Percentiles rank a stretch among this genome's conserved stretches.
Evolutionary conservation across 2,113 vertebrate species (phyloP).

Genomic region (Gallinago undulata): DNA sequence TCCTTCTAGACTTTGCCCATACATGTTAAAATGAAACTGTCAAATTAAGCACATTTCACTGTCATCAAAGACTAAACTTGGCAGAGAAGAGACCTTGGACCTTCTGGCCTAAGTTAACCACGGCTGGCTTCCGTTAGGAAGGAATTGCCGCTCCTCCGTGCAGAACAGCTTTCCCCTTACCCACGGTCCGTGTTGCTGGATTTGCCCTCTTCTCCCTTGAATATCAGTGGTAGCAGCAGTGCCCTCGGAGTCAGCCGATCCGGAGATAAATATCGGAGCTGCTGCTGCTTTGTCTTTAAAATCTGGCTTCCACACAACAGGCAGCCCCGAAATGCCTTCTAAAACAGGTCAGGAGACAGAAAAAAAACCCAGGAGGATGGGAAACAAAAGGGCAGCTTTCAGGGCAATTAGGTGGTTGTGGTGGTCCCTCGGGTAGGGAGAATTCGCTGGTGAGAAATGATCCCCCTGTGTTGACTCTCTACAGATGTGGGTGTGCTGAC

Average conservation of each 20-base stretch:
- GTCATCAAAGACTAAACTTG: slow-evolving; percentile 61
- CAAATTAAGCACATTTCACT: slow-evolving; percentile 66
- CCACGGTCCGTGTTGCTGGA: neutral
- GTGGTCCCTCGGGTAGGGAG: neutral
- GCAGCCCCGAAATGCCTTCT: neutral
- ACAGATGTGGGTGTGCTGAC: neutral
- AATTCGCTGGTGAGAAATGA: neutral
- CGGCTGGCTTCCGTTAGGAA: slow-evolving; percentile 21
- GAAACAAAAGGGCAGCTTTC: slow-evolving; percentile 22
- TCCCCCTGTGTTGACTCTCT: neutral
- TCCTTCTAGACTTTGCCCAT: slow-evolving; percentile 48
- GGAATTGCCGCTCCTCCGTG: neutral
- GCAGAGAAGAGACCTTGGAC: slow-evolving; percentile 56
- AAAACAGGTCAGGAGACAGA: slow-evolving; percentile 13
- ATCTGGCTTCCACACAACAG: neutral
- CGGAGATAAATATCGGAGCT: neutral
- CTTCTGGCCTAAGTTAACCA: slow-evolving; percentile 66
- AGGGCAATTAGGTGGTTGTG: neutral
- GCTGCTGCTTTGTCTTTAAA: slow-evolving; percentile 18
- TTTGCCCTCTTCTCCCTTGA: neutral
- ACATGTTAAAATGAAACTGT: slow-evolving; percentile 63
- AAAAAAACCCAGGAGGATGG: neutral
- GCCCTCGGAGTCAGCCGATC: neutral
- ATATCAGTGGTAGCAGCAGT: neutral
- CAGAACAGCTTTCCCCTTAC: neutral